Percentiles rank a stretch among this genome's conserved stretches.
These are phyloP conservation scores for Crepidodera aurea DNA, from an alignment of 2,888 invertebrate genomes.

Conservation along the genomic window DNA sequence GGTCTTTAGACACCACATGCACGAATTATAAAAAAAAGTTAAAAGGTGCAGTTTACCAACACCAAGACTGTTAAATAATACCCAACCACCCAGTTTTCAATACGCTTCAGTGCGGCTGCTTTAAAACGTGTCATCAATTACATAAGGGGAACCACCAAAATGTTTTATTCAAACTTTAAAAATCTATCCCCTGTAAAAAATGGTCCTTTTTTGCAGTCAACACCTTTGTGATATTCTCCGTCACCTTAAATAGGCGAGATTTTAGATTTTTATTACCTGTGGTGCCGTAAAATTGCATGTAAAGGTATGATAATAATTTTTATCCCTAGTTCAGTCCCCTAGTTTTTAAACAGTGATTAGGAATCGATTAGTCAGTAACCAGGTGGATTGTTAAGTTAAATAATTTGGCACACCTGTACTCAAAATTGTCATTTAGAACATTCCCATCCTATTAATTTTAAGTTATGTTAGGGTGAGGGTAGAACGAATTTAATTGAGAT, in stretches of 20 bases:
- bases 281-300: background rate
- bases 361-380: slow-evolving; percentile 6
- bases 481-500: slow-evolving; percentile 11
- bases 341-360: slow-evolving; percentile 8
- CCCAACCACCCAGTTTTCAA: background rate
- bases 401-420: slow-evolving; percentile 18
- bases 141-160: background rate
- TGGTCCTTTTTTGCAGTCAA: background rate
- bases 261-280: slow-evolving; percentile 1
- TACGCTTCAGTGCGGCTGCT: background rate
- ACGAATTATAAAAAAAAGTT: no score
- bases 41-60: no score
- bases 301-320: background rate
- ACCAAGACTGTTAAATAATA: no score
- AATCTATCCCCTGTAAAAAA: background rate
- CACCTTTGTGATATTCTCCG: background rate
- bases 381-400: slow-evolving; percentile 9
- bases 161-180: background rate
- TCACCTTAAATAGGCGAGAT: background rate
- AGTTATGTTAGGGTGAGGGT: slow-evolving; percentile 11
- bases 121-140: slow-evolving; percentile 9
- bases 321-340: background rate
- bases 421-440: slow-evolving; percentile 22
- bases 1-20: no score
- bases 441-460: slow-evolving; percentile 24